Percentiles rank a stretch among this genome's conserved stretches.
These are phyloP conservation scores for Ceryle rudis DNA, from an alignment of 2,797 vertebrate genomes.

Conservation along the genomic window DNA sequence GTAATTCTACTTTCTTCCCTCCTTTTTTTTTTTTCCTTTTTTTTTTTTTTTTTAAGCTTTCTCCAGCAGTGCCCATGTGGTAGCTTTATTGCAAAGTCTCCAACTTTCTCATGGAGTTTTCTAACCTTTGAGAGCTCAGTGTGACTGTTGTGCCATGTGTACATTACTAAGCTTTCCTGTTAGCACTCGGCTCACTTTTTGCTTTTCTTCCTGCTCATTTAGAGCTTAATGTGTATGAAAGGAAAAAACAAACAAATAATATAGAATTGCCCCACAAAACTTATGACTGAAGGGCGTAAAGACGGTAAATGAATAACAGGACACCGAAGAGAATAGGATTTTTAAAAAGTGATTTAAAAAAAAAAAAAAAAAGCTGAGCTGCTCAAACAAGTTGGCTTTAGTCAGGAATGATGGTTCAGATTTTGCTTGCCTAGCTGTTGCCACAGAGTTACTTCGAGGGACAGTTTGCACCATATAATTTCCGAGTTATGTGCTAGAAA, in stretches of 20 bases:
- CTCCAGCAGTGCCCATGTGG: not conserved
- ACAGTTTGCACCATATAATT: not conserved
- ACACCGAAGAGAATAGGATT: not conserved
- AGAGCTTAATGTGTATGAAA: not conserved
- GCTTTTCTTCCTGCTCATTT: not conserved
- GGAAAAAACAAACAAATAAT: not conserved
- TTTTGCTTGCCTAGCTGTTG: not conserved
- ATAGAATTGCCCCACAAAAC: not conserved
- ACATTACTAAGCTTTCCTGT: not conserved
- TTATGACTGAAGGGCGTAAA: not conserved
- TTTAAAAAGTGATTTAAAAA: not conserved
- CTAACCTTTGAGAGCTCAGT: not conserved
- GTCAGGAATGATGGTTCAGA: not conserved
- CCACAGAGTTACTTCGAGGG: not conserved
- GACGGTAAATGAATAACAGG: not conserved
- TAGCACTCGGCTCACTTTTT: not conserved
- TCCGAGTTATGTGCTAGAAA: not conserved
- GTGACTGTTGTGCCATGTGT: not conserved
- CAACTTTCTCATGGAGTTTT: not conserved
- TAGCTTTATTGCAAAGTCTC: not conserved
- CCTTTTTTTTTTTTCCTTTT: not conserved
- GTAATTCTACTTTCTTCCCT: conserved; percentile 4
- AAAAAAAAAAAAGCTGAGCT: not conserved
- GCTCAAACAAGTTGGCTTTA: not conserved
- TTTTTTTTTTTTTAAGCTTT: conserved; percentile 15